Evolutionary conservation across 2,797 vertebrate species (phyloP).

Genomic region (Danio tinwini): DNA sequence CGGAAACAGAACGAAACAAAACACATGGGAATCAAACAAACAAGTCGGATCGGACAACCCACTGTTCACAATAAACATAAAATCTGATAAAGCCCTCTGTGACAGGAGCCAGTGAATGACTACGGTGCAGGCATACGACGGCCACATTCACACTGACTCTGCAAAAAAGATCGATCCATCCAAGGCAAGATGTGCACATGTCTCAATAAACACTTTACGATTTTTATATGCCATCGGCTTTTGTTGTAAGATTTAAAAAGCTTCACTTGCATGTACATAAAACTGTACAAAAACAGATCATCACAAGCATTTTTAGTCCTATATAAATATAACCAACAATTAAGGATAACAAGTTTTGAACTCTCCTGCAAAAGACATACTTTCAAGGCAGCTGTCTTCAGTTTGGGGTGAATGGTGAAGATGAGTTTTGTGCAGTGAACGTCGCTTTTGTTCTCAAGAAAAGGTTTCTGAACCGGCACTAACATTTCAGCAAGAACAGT

Average conservation of each 20-base stretch:
- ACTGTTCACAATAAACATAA: constrained; percentile 86
- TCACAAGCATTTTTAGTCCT: constrained; percentile 91
- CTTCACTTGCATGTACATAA: constrained; percentile 99
- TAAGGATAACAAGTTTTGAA: constrained; percentile 85
- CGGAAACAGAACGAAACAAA: constrained; percentile 84
- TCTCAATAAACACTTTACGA: constrained; percentile 92
- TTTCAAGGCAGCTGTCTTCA: constrained; percentile 85
- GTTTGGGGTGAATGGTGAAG: constrained; percentile 75
- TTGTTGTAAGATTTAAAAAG: constrained; percentile 95
- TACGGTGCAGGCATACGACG: constrained; percentile 90
- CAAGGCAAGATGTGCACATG: constrained; percentile 88
- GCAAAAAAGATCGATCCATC: constrained; percentile 90
- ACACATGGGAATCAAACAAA: constrained; percentile 87
- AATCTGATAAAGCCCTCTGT: constrained; percentile 81
- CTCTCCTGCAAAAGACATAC: constrained; percentile 83
- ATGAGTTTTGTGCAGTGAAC: constrained; percentile 73
- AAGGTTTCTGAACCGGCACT: constrained; percentile 70
- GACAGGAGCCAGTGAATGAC: constrained; percentile 85
- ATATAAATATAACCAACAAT: constrained; percentile 98
- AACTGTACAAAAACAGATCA: constrained; percentile 99
- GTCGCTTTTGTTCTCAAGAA: constrained; percentile 66
- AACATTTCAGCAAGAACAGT: constrained; percentile 79
- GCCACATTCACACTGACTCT: constrained; percentile 94
- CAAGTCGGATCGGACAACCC: constrained; percentile 86
- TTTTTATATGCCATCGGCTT: constrained; percentile 92